phyloP scores from a whole-genome alignment of 2,888 invertebrate species.

The Stegophylla sp. region DNA sequence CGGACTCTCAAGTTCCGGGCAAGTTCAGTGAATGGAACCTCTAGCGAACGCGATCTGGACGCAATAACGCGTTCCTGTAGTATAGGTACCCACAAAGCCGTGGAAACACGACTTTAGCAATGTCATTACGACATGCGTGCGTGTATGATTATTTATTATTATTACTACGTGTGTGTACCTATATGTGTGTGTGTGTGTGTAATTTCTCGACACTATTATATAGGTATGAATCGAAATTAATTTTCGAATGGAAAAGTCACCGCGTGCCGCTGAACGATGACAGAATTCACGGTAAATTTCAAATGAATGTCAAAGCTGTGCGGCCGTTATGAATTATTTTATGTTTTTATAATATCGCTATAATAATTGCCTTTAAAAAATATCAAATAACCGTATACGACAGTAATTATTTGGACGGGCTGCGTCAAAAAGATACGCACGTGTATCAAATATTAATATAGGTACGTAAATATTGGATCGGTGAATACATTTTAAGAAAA shows the following conservation, averaged over 20 bases:
- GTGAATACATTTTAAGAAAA: too few relatives aligned
- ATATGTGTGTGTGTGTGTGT: not conserved
- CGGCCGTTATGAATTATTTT: too few relatives aligned
- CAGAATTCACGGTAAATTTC: constrained; percentile 40
- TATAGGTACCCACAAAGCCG: constrained; percentile 11
- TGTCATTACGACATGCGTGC: not conserved
- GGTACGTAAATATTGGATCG: too few relatives aligned
- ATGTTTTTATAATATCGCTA: too few relatives aligned
- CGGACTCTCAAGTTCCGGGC: constrained; percentile 36
- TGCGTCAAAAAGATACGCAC: too few relatives aligned
- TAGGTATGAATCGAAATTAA: not conserved
- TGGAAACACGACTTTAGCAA: constrained; percentile 6
- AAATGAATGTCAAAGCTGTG: constrained; percentile 40
- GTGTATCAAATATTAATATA: too few relatives aligned
- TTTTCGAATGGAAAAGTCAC: not conserved
- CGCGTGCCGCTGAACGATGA: constrained; percentile 10
- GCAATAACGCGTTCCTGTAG: constrained; percentile 13
- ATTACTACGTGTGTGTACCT: not conserved
- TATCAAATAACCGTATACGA: too few relatives aligned
- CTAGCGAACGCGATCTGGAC: not conserved
- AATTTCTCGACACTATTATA: too few relatives aligned
- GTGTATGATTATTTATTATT: too few relatives aligned
- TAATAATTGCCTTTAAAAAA: too few relatives aligned
- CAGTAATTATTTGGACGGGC: too few relatives aligned
- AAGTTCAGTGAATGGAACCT: constrained; percentile 53